phyloP scores from a whole-genome alignment of 2,888 invertebrate genomes.

The Eristalinus sepulchralis region DNA sequence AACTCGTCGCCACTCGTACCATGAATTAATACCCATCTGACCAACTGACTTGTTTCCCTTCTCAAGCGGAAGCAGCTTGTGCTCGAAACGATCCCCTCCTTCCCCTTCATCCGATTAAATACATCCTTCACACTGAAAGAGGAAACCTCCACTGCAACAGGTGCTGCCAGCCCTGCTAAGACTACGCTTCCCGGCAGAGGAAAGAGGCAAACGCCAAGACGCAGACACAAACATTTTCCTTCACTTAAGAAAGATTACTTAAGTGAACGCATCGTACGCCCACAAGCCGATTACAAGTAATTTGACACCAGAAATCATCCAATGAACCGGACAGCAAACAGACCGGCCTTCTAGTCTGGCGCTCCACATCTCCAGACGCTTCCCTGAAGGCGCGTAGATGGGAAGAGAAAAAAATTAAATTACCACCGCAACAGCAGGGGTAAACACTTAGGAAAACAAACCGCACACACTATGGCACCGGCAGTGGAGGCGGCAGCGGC shows the following conservation, averaged over 20 bases:
- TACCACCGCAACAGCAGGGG: slow-evolving; percentile 36
- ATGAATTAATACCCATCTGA: too few species aligned
- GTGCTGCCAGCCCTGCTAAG: not conserved
- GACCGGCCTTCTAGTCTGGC: not conserved
- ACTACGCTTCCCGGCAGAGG: not conserved
- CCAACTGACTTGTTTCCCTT: too few species aligned
- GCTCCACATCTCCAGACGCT: not conserved
- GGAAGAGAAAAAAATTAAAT: slow-evolving; percentile 38
- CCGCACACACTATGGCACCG: slow-evolving; percentile 22
- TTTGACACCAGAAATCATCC: slow-evolving; percentile 48
- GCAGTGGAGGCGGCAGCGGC: too few species aligned
- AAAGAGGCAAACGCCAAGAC: not conserved
- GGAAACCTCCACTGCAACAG: not conserved
- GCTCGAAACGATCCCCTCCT: not conserved
- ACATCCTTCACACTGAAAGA: not conserved
- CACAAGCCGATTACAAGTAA: slow-evolving; percentile 52
- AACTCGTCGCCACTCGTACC: too few species aligned
- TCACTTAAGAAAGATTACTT: slow-evolving; percentile 45
- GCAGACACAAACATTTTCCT: not conserved
- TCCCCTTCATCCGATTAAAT: not conserved
- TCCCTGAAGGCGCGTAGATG: not conserved
- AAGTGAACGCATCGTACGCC: slow-evolving; percentile 31
- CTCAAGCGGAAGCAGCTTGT: not conserved
- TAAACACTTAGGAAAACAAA: slow-evolving; percentile 48
- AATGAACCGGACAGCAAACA: not conserved